Evolutionary conservation across 2,797 vertebrate species (phyloP).

Genomic region (Amblyraja radiata): DNA sequence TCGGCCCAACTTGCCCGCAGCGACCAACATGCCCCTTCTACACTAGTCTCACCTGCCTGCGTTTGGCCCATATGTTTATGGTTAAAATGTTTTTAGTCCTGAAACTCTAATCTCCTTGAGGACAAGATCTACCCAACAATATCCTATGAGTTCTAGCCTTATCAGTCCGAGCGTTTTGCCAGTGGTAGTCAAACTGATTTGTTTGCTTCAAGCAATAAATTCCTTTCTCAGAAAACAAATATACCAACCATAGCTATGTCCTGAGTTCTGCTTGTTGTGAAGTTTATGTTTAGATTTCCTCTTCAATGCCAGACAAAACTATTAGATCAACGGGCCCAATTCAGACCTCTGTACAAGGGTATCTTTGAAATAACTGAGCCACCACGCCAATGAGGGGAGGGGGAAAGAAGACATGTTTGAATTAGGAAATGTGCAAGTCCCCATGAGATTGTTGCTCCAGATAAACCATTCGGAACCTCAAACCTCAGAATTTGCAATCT

Average conservation of each 20-base stretch:
- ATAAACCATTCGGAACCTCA: background rate
- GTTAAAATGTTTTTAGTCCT: background rate
- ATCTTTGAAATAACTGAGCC: constrained; percentile 31
- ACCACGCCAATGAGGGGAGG: background rate
- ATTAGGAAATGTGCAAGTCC: background rate
- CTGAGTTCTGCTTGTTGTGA: constrained; percentile 27
- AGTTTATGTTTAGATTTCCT: constrained; percentile 33
- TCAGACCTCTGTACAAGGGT: constrained; percentile 14
- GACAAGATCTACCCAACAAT: background rate
- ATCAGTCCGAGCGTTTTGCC: constrained; percentile 21
- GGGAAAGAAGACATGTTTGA: constrained; percentile 13
- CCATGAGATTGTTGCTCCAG: constrained; percentile 9
- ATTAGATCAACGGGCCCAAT: constrained; percentile 25
- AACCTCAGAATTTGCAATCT: background rate
- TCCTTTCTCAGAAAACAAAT: constrained; percentile 31
- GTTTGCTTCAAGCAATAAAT: constrained; percentile 29
- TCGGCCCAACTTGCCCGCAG: too few species aligned
- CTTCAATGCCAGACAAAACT: constrained; percentile 34
- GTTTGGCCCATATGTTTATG: too few species aligned
- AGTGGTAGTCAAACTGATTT: background rate
- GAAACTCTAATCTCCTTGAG: background rate
- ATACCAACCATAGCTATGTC: constrained; percentile 9
- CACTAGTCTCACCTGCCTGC: too few species aligned
- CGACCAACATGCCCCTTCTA: too few species aligned
- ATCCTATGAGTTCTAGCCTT: background rate